phyloP scores from a whole-genome alignment of 2,888 invertebrate genomes.

The Amblyjoppa fuscipennis region DNA sequence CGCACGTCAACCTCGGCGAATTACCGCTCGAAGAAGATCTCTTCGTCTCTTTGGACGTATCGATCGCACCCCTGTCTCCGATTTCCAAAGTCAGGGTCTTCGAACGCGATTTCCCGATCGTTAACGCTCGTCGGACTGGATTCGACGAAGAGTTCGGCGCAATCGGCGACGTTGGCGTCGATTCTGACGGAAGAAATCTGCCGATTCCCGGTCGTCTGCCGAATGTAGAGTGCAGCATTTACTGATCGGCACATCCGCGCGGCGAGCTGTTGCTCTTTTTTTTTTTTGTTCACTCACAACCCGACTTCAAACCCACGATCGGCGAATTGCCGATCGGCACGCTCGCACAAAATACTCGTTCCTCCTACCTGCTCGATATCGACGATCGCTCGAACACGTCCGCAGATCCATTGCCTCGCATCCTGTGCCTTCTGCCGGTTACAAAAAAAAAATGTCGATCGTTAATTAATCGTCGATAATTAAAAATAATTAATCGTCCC shows the following conservation, averaged over 20 bases:
- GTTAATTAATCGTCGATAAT: conserved; percentile 52
- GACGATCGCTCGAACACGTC: conserved; percentile 34
- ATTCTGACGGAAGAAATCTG: background rate
- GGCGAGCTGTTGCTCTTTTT: background rate
- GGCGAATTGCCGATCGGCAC: background rate
- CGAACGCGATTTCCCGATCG: conserved; percentile 9
- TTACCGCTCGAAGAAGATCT: background rate
- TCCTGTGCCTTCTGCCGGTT: conserved; percentile 24
- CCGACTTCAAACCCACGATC: background rate
- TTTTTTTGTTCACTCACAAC: background rate
- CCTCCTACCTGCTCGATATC: conserved; percentile 46
- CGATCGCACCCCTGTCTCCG: background rate
- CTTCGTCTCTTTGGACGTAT: background rate
- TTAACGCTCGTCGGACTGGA: background rate
- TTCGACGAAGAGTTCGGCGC: background rate
- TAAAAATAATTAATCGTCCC: conserved; percentile 40
- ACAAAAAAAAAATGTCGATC: background rate
- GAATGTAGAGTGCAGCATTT: background rate
- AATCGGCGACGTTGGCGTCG: background rate
- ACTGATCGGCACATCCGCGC: background rate
- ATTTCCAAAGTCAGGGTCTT: conserved; percentile 5
- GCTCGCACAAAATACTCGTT: conserved; percentile 23
- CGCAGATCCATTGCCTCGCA: conserved; percentile 45
- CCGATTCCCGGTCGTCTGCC: background rate
- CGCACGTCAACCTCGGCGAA: background rate